Base-by-base conservation (phyloP, 1,140 invertebrate species). In the Arion vulgaris region DNA sequence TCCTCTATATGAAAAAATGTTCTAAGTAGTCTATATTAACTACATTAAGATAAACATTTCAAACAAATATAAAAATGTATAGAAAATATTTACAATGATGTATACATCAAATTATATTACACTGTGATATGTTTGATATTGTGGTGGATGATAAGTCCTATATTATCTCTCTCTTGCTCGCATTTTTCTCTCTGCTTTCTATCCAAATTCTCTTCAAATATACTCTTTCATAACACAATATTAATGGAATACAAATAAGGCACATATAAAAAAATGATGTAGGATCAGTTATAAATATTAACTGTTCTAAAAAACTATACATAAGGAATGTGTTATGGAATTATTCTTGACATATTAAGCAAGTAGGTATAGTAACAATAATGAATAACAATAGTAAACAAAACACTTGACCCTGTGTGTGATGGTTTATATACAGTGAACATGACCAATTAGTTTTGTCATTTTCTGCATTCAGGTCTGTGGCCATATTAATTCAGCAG, bases 111-210 rank as follows among this genome's bases (percentile, higher is more conserved):
- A 39, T 4, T 53, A 53, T 77, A 49, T 77, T 77, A 74, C 72
- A 74, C 1, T 13, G 19, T 79, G 77, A 79, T 68, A 79, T 79
- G 53, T 79, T 68, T 28, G 11, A 79, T 79, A 79, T 81, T 69
- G 53, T 84, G 45, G 26, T 69, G 28, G 32, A 76, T 34, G 77
- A 62, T 81, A 36, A 83, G 41, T 38, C 72, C 41, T 49, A 26
- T 76, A 41, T 72, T 32, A 34, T 34, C n/a, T 38, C n/a, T 32
- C n/a, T 69, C 68, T 69, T 34, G 5, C 41, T 45, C 41, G 41
- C 41, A 45, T 45, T 45, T 45, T 45, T 45, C 41, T 57, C 53
- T 4, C 26, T 2, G 9, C 19, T 68, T 41, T 81, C 28, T 36
- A 45, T 15, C 41, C 41, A 45, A 5, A 45, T 15, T 7, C 15